Evolutionary conservation across 2,888 invertebrate species (phyloP).

Genomic region (Lepidonotus clava): DNA sequence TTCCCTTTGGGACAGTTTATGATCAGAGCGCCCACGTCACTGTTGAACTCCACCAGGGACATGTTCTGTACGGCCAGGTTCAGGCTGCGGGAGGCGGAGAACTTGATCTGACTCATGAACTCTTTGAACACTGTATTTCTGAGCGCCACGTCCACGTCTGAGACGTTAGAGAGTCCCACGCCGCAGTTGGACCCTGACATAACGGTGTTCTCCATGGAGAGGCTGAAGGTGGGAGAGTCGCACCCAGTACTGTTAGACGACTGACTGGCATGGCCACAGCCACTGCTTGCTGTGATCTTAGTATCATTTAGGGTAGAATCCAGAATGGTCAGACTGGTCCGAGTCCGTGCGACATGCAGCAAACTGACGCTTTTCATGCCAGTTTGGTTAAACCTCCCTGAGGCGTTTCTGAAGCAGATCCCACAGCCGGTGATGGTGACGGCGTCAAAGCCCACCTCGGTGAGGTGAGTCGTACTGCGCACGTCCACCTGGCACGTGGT

Average conservation of each 20-base stretch:
- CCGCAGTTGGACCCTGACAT: background rate
- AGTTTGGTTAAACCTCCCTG: background rate
- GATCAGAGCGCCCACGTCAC: background rate
- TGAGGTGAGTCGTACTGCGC: background rate
- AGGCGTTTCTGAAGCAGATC: background rate
- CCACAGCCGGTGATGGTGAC: background rate
- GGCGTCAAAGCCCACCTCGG: background rate
- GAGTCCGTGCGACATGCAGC: background rate
- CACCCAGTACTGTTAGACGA: too few species aligned
- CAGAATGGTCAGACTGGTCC: background rate
- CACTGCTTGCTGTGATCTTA: background rate
- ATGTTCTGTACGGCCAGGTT: background rate
- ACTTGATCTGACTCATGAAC: background rate
- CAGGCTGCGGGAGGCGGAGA: background rate
- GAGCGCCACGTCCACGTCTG: background rate
- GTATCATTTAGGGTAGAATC: background rate
- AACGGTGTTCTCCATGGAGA: background rate
- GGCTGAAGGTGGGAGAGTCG: background rate
- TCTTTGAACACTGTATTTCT: background rate
- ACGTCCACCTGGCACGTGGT: background rate
- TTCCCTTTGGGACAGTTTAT: background rate
- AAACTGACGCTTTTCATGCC: too few species aligned
- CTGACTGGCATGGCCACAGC: background rate
- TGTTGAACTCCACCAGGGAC: constrained; percentile 2
- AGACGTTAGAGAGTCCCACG: background rate